Base-by-base conservation (phyloP, 1,140 invertebrate genomes). In the Lordiphosa stackelbergi region DNA sequence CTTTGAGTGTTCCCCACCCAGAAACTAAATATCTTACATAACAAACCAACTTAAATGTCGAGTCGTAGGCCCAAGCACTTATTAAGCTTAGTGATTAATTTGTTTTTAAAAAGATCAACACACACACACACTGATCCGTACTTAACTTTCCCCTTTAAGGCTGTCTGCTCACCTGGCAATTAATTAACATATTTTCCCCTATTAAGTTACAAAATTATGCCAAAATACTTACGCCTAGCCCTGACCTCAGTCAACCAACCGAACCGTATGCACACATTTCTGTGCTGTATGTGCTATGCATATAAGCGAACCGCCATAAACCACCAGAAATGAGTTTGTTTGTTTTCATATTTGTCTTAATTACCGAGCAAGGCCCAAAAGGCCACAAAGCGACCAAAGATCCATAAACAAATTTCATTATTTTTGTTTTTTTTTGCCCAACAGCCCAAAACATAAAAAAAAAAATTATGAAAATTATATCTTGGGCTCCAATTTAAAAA, bases 171-270 rank as follows among this genome's bases (percentile, higher is more conserved):
- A 31, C 28, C 28, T 31, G 28, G 28, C 28, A 31, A 31, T 31
- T 8, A 31, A 7, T 31, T 31, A 31, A 31, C 28, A 31, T 31
- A 31, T 31, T 8, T 8, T 31, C 28, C 7, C 6, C 2, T 7
- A 5, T 31, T 31, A 31, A 31, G 0, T 31, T 31, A 31, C 28
- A 31, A 31, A 31, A 31, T 31, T 31, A 31, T 31, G 28, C 28
- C 28, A 31, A 31, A 31, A 31, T 31, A 31, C 28, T 31, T 31
- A 13, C 8, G 5, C 13, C 24, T 46, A 46, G 31, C 43, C 43
- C 43, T 46, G 43, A 46, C 43, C 43, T 49, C 6, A 49, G 34
- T 19, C 47, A 49, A 37, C 43, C 43, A 46, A 8, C 31, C 24
- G 43, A 46, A 46, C 6, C 19, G 4, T 22, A 4, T 22, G 19